phyloP scores from a whole-genome alignment of 2,113 vertebrate species.

The Platichthys flesus region DNA sequence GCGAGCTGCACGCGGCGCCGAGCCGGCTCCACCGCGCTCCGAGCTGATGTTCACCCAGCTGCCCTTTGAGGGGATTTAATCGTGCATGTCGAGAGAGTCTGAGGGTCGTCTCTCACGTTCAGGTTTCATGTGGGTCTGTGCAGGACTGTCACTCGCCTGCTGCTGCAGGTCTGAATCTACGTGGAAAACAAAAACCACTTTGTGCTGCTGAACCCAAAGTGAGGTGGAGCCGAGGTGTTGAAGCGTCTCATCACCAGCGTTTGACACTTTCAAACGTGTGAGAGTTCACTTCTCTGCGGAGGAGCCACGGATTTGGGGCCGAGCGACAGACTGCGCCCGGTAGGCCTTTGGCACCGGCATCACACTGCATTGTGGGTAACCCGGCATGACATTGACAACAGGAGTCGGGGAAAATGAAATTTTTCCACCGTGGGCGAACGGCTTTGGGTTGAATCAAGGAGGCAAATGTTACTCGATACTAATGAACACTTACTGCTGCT shows the following conservation, averaged over 20 bases:
- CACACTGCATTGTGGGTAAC: slow-evolving; percentile 71
- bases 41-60: background rate
- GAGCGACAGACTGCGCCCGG: slow-evolving; percentile 74
- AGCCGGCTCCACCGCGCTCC: slow-evolving; percentile 17
- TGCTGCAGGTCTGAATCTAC: background rate
- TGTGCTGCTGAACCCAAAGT: too few species aligned
- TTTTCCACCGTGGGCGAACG: slow-evolving; percentile 44
- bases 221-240: slow-evolving; percentile 17
- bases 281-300: slow-evolving; percentile 39
- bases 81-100: background rate
- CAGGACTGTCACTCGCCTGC: background rate
- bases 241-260: slow-evolving; percentile 46
- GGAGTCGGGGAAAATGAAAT: slow-evolving; percentile 64
- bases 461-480: slow-evolving; percentile 66
- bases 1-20: background rate
- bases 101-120: background rate
- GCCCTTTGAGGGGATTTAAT: slow-evolving; percentile 6
- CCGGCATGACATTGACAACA: slow-evolving; percentile 39
- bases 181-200: slow-evolving; percentile 15
- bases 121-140: background rate
- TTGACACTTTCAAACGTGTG: slow-evolving; percentile 58
- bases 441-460: slow-evolving; percentile 34
- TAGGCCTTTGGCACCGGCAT: slow-evolving; percentile 68
- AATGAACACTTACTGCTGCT: slow-evolving; percentile 65
- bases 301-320: slow-evolving; percentile 46